Evolutionary conservation across 2,888 invertebrate genomes (phyloP), one percentile per base, ranked within the genome.

Genomic region (Apamea epomidion): DNA sequence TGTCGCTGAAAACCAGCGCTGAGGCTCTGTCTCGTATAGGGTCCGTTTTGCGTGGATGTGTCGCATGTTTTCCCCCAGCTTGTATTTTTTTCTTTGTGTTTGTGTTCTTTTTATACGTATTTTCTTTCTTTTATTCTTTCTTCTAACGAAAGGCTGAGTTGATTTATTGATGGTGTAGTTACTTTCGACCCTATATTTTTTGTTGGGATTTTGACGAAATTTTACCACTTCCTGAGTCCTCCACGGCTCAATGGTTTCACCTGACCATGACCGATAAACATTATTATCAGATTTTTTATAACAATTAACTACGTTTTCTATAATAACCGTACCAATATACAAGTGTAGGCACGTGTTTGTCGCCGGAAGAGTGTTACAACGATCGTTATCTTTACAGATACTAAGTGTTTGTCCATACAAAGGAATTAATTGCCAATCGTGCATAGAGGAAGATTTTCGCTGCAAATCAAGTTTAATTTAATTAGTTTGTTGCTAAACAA

Each of bases 381-480:
- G 51, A 72, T 81, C 25, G 72, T 77, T 86, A 78, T 78, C 83
- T 80, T 29, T 58, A 72, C 32, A 70, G 64, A 67, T 48, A 73
- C 29, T 64, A 70, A 76, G 60, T 87, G 42, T 80, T 75, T 73
- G 60, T 78, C 69, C 64, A 42, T 82, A 32, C 64, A 78, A 25
- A 75, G 71, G 42, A 69, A 75, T 78, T 75, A 60, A 83, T 78
- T 76, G 67, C n/a, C 58, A 67, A 65, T 84, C 25, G 68, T 83
- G 65, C 4, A 37, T 62, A 83, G 37, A 84, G 77, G 84, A 84
- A 84, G 77, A 84, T 86, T 86, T 85, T 87, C n/a, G 32, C 62
- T 86, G 64, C 71, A 79, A 82, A 79, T 78, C 67, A 75, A 80
- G 75, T 79, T 16, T 71, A 25, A 68, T 80, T 76, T 76, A 80